phyloP scores from a whole-genome alignment of 2,888 invertebrate genomes.

The Amaurobius ferox region DNA sequence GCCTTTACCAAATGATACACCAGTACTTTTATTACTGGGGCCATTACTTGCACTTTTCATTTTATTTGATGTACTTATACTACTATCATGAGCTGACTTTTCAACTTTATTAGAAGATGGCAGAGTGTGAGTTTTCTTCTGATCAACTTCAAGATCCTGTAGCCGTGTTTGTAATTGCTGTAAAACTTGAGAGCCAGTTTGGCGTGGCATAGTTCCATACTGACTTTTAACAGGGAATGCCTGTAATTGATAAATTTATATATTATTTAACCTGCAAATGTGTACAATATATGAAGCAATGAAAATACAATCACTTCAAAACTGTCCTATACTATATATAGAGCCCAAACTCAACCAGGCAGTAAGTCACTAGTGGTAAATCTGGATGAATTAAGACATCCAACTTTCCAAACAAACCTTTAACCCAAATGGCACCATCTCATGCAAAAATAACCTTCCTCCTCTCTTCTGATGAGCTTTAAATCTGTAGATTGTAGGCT shows the following conservation, averaged over 20 bases:
- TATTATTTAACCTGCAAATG: too few relatives aligned
- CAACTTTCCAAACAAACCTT: too few relatives aligned
- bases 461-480: too few relatives aligned
- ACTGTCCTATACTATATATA: too few relatives aligned
- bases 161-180: constrained; percentile 71
- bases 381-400: too few relatives aligned
- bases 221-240: constrained; percentile 26
- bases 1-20: constrained; percentile 87
- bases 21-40: constrained; percentile 75
- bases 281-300: too few relatives aligned
- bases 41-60: constrained; percentile 24
- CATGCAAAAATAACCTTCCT: too few relatives aligned
- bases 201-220: constrained; percentile 74
- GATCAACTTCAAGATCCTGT: constrained; percentile 20
- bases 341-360: too few relatives aligned
- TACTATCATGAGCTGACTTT: not conserved
- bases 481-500: too few relatives aligned
- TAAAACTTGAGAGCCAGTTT: constrained; percentile 68
- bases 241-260: constrained; percentile 23
- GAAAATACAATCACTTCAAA: too few relatives aligned
- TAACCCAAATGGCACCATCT: too few relatives aligned
- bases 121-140: not conserved
- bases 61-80: constrained; percentile 17
- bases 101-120: constrained; percentile 18
- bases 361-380: too few relatives aligned